phyloP scores from a whole-genome alignment of 2,888 invertebrate genomes.

The Philopedon plagiatum region DNA sequence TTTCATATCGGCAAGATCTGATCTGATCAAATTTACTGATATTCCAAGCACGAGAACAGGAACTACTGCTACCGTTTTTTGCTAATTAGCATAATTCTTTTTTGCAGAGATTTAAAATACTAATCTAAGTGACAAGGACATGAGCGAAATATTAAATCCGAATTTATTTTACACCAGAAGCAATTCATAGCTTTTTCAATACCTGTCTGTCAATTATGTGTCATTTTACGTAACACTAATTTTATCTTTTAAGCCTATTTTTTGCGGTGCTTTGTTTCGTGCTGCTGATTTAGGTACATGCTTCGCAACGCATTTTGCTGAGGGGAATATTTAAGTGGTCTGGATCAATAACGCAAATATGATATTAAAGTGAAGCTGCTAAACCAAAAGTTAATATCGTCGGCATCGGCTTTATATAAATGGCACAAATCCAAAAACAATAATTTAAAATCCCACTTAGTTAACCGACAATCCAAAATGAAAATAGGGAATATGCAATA shows the following conservation, averaged over 20 bases:
- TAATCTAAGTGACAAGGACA: neutral
- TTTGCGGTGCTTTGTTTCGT: neutral
- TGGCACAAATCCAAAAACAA: no score
- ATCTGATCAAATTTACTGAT: no score
- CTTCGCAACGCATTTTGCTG: neutral
- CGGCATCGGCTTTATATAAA: no score
- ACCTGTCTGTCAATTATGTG: neutral
- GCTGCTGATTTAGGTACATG: neutral
- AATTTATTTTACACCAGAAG: neutral
- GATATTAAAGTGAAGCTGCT: neutral
- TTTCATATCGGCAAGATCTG: no score
- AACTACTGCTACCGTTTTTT: no score
- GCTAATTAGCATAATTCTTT: no score
- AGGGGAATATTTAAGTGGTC: constrained; percentile 4
- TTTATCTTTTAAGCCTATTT: neutral
- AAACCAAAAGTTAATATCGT: neutral
- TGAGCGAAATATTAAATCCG: neutral
- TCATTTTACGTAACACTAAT: constrained; percentile 7
- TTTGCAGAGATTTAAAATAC: neutral
- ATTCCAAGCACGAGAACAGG: no score
- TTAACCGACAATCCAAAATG: no score
- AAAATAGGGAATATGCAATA: no score
- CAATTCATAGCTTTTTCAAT: neutral
- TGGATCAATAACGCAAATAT: neutral
- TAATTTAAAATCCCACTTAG: no score